A percentile compares a stretch with the other conserved stretches of the same genome.
Conservation (phyloP, 2,113 vertebrate species). For the Verasper variegatus region DNA sequence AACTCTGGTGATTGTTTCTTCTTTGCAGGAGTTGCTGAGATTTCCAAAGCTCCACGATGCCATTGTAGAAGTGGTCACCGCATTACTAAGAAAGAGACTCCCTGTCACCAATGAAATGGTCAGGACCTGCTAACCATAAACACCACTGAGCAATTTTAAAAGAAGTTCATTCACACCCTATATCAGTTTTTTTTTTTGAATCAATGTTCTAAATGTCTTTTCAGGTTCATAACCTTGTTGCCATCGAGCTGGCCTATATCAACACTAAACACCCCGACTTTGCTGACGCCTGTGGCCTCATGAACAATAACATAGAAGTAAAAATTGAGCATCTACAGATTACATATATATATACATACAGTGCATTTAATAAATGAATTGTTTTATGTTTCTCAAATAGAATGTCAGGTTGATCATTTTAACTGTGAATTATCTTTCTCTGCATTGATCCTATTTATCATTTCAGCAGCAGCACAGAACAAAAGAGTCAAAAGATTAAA, state of each 20-base stretch:
- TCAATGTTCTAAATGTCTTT: conserved; percentile 1
- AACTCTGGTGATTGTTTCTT: not conserved
- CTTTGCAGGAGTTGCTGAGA: conserved; percentile 90
- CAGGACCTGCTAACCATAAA: conserved; percentile 39
- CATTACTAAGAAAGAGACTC: conserved; percentile 92
- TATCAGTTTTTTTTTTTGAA: not conserved
- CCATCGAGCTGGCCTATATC: conserved; percentile 97
- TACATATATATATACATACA: too few species aligned
- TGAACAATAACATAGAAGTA: conserved; percentile 99
- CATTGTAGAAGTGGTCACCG: conserved; percentile 99
- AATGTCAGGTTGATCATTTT: not conserved
- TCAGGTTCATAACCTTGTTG: conserved; percentile 98
- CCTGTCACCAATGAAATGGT: conserved; percentile 99
- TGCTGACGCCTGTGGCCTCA: conserved; percentile 96
- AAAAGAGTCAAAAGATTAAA: not conserved
- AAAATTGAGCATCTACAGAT: conserved; percentile 33
- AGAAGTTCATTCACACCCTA: not conserved
- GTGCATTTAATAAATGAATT: too few species aligned
- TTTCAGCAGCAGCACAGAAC: not conserved
- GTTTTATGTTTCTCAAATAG: not conserved
- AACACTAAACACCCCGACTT: conserved; percentile 99
- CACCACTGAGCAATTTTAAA: not conserved
- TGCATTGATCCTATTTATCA: not conserved
- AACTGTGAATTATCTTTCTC: not conserved
- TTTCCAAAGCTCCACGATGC: conserved; percentile 98